These are phyloP conservation scores for Takifugu bimaculatus DNA, from an alignment of 2,113 vertebrate species.

Conservation along the genomic window DNA sequence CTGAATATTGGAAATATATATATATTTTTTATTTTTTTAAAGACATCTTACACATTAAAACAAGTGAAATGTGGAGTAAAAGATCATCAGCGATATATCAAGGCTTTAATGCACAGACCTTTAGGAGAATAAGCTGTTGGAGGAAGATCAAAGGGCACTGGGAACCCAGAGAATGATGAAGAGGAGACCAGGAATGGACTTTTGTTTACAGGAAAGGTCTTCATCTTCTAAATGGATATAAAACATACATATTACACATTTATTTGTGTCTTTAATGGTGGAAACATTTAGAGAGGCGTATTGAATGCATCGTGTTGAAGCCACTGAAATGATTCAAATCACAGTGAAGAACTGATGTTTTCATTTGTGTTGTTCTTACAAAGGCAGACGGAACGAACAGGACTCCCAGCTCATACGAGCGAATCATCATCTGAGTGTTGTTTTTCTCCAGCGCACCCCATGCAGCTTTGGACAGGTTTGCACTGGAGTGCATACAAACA, in stretches of 20 bases:
- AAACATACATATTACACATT: background rate
- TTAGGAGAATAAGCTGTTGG: slow-evolving; percentile 81
- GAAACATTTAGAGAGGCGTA: background rate
- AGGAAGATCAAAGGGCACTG: slow-evolving; percentile 92
- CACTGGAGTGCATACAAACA: slow-evolving; percentile 66
- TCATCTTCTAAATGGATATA: slow-evolving; percentile 63
- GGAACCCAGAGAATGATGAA: slow-evolving; percentile 72
- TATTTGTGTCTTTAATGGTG: background rate
- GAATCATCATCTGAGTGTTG: slow-evolving; percentile 90
- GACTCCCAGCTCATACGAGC: slow-evolving; percentile 95
- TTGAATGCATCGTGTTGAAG: background rate
- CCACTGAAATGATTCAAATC: background rate
- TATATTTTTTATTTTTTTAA: no score
- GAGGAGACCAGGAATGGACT: slow-evolving; percentile 69
- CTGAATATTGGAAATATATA: no score
- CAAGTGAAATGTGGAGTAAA: background rate
- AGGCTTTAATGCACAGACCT: slow-evolving; percentile 69
- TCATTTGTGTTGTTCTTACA: slow-evolving; percentile 74
- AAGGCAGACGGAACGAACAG: slow-evolving; percentile 89
- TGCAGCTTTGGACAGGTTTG: slow-evolving; percentile 96
- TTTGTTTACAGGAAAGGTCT: slow-evolving; percentile 77
- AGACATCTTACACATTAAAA: no score
- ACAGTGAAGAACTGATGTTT: background rate
- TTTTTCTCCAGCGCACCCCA: slow-evolving; percentile 95
- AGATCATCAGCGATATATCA: background rate